A percentile compares a stretch with the other conserved stretches of the same genome.
Conservation (phyloP, 2,888 invertebrate species). For the Catotricha subobsoleta region DNA sequence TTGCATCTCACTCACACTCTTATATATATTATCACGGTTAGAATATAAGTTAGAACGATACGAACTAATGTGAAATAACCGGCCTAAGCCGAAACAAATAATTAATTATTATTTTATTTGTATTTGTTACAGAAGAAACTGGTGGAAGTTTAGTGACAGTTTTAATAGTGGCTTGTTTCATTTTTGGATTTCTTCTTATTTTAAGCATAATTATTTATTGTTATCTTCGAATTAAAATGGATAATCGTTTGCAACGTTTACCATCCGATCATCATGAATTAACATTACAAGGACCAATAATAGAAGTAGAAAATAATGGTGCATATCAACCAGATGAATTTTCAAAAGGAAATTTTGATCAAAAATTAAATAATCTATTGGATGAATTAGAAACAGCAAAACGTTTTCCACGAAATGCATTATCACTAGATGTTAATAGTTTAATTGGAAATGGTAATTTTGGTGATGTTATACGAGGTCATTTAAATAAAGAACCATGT, state of each 20-base stretch:
- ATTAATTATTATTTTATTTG: neutral
- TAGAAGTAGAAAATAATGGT: conserved; percentile 64
- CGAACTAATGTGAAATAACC: too few species aligned
- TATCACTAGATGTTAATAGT: conserved; percentile 51
- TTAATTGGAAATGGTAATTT: conserved; percentile 57
- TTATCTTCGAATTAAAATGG: conserved; percentile 28
- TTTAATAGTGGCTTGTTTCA: conserved; percentile 44
- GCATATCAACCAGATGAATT: conserved; percentile 56
- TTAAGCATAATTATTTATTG: conserved; percentile 38
- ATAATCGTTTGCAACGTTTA: conserved; percentile 26
- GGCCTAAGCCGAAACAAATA: neutral
- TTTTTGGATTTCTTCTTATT: conserved; percentile 46
- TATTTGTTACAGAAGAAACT: conserved; percentile 20
- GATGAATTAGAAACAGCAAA: conserved; percentile 34
- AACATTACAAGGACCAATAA: conserved; percentile 60
- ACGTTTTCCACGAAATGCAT: conserved; percentile 42
- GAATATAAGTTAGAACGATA: too few species aligned
- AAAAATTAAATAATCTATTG: conserved; percentile 49
- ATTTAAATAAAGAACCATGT: conserved; percentile 38
- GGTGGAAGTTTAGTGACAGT: conserved; percentile 29
- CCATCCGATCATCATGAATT: conserved; percentile 42
- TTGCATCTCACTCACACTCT: too few species aligned
- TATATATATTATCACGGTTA: too few species aligned
- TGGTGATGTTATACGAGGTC: conserved; percentile 57
- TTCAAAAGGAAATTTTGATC: conserved; percentile 55